Base-by-base conservation (phyloP, 2,888 invertebrate genomes). In the Drosophila yooni region DNA sequence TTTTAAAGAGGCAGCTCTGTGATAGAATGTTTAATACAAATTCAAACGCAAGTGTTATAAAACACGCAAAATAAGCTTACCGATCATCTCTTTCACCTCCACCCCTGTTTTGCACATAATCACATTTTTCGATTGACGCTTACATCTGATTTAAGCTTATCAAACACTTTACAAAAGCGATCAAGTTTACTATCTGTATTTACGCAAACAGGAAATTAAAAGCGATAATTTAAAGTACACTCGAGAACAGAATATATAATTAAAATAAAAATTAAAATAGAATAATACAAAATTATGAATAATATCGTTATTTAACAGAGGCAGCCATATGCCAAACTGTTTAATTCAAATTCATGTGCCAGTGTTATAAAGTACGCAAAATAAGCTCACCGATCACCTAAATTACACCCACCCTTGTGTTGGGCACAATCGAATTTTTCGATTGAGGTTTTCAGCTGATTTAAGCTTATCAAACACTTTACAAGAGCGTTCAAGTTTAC, bases 191-290 rank as follows among this genome's bases (percentile, higher is more conserved):
- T 54, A 15, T 62, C 51, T 52, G 43, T 65, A 69, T 75, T 72
- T 60, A 50, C 40, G 68, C 67, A 68, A 70, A 58, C 64, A 67
- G 46, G 11, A 66, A 57, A 60, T 31, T 61, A 59, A 63, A 46
- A 40, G 54, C 33, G 54, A 34, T 51, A 8, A 46, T 67, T 56
- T 80, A 29, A 64, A 80, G 81, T 64, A 75, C 83, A 65, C 81
- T 82, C 13, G 5, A 81, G 34, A 40, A 4, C n/a, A 13, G 31
- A 90, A 93, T 36, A 82, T 73, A 29, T 93, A 93, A 46, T 46
- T 13, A 13, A 46, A 13, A 46, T 21, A 21, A 21, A 46, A 43
- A 46, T 46, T 46, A 21, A 7, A 46, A 46, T 21, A 21, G 3
- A 21, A 43, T 3, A 13, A 13, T 21, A 13, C 13, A 21, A 21